Evolutionary conservation across 1,140 invertebrate genomes (phyloP).

Genomic region (Araneus ventricosus): DNA sequence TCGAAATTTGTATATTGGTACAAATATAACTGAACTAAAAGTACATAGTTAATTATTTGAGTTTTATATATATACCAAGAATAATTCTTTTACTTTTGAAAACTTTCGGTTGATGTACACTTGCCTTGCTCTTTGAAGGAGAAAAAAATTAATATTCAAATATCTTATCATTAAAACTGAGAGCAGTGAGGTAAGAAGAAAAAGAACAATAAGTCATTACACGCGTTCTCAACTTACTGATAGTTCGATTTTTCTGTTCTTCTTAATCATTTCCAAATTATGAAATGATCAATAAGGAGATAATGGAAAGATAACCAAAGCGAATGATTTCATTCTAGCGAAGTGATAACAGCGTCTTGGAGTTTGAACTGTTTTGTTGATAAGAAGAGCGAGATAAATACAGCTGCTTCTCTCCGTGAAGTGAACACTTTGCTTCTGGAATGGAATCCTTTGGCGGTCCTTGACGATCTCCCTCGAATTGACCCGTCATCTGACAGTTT

Average conservation of each 20-base stretch:
- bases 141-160: too few species aligned
- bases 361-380: slow-evolving; percentile 33
- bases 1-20: too few species aligned
- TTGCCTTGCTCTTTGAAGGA: too few species aligned
- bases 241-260: not conserved
- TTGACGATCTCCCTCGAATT: not conserved
- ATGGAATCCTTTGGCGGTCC: not conserved
- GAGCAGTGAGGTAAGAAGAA: too few species aligned
- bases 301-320: not conserved
- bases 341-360: slow-evolving; percentile 30
- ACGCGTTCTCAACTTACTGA: not conserved
- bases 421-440: not conserved
- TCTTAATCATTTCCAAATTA: not conserved
- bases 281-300: not conserved
- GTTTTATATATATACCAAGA: too few species aligned
- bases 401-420: not conserved
- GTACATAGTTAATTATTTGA: too few species aligned
- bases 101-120: too few species aligned
- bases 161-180: too few species aligned
- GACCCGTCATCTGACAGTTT: not conserved
- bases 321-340: slow-evolving; percentile 4
- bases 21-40: too few species aligned
- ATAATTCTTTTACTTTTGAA: too few species aligned
- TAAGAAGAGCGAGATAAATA: slow-evolving; percentile 24
- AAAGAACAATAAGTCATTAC: not conserved